These are phyloP conservation scores for Condylostylus longicornis DNA, from an alignment of 1,140 invertebrate species.

Conservation along the genomic window DNA sequence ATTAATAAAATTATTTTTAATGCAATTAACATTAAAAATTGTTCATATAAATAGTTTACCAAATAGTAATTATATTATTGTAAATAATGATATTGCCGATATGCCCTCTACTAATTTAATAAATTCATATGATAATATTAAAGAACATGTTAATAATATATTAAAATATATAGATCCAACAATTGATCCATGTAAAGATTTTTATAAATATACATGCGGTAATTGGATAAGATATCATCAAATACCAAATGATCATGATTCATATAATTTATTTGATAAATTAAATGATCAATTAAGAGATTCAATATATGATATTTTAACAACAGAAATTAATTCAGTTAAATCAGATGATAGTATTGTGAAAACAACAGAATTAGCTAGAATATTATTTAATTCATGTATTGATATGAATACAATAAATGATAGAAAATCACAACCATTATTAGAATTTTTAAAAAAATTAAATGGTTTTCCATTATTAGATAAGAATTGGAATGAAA, in stretches of 20 bases:
- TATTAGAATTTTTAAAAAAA: neutral
- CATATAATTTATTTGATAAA: neutral
- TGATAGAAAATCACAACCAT: neutral
- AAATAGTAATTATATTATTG: too few relatives aligned
- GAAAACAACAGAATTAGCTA: too few relatives aligned
- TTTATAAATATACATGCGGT: conserved; percentile 52
- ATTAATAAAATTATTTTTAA: too few relatives aligned
- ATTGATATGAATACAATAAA: neutral
- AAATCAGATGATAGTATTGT: neutral
- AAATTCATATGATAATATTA: too few relatives aligned
- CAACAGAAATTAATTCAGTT: neutral
- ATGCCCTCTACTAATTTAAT: too few relatives aligned
- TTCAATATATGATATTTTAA: neutral
- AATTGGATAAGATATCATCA: conserved; percentile 27
- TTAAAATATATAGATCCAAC: too few relatives aligned
- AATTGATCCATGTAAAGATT: conserved; percentile 56
- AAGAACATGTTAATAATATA: too few relatives aligned
- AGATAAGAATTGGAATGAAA: neutral
- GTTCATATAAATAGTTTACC: too few relatives aligned
- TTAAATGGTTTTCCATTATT: neutral
- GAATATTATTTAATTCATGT: neutral
- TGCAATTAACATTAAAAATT: too few relatives aligned
- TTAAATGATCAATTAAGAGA: neutral
- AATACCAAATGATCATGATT: neutral
- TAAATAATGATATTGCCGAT: too few relatives aligned